Percentiles rank a stretch among this genome's conserved stretches.
Conservation (phyloP, 1,140 invertebrate species). For the Saxidomus purpurata region DNA sequence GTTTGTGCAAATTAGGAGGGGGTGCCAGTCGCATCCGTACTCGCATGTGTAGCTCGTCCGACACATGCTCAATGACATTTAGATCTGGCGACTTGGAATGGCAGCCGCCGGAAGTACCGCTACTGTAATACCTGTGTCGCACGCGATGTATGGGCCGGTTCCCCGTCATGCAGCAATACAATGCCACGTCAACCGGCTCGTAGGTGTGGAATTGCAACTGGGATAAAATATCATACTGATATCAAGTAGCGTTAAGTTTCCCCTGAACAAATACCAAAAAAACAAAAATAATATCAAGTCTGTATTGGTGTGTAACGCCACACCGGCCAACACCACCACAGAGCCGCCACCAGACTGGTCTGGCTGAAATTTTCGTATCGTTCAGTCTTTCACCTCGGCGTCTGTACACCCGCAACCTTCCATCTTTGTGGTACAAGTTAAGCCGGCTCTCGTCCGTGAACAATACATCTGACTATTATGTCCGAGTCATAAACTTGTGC, state of each 20-base stretch:
- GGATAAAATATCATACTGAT: background rate
- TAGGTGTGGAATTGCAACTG: background rate
- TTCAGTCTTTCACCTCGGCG: constrained; percentile 30
- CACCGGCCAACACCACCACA: constrained; percentile 49
- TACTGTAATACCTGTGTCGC: background rate
- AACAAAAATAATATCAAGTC: background rate
- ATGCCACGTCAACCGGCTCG: constrained; percentile 1
- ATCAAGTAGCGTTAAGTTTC: background rate
- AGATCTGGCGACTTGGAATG: background rate
- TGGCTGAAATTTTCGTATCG: background rate
- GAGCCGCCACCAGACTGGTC: constrained; percentile 33
- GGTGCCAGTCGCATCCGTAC: background rate
- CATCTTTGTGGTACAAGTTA: background rate
- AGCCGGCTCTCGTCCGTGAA: constrained; percentile 21
- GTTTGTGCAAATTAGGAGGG: background rate
- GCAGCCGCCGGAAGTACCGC: background rate
- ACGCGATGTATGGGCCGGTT: background rate
- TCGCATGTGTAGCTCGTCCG: background rate
- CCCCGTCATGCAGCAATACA: background rate
- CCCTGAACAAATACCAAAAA: background rate
- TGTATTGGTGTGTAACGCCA: constrained; percentile 25
- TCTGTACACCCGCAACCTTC: constrained; percentile 27
- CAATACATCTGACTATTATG: background rate
- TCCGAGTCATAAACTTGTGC: background rate
- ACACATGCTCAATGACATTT: background rate